Evolutionary conservation across 2,888 invertebrate species (phyloP), one percentile per base, ranked within the genome.

Genomic region (Baronia brevicornis): DNA sequence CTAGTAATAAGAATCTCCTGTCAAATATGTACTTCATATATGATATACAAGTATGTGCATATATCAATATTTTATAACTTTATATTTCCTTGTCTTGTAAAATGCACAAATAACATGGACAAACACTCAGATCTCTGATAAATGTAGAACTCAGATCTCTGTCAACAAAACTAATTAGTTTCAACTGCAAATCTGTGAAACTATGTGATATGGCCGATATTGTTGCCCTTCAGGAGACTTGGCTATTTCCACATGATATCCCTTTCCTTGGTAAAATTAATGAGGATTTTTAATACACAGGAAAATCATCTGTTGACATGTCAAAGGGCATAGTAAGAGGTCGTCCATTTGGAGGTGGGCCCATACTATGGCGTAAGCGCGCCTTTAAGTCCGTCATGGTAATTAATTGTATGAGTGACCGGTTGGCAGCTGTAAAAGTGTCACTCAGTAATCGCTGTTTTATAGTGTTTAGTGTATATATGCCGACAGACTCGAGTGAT

Each of bases 281-380:
- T 23, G 7, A 28, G 4, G 31, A 38, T 3, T 50, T 53, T 19
- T 33, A 19, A 0, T 48, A 23, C 19, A 40, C 41, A 0, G 51
- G 49, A 1, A 43, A 28, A 5, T 53, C 54, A 0, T 41, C 51
- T 0, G 44, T 58, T 4, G 51, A 51, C 18, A 49, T 49, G 1
- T 35, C 45, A 1, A 19, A 33, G 3, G 50, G 44, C 0, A 7
- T 49, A 1, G 32, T 54, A 1, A 27, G 41, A 1, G 51, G 48
- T 1, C 32, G 51, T 6, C 47, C 47, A 1, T 37, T 39, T 21
- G 49, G 48, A 3, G 48, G 48, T 3, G 44, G 45, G 2, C 52
- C 49, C 0, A 3, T 54, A 1, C 13, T 56, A 3, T 52, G 51
- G 53, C 28, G 46, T 4, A 49, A 43, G 20, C 7, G 11, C 11